A percentile compares a stretch with the other conserved stretches of the same genome.
phyloP scores from a whole-genome alignment of 2,113 vertebrate genomes.

The Centropus unirufus region DNA sequence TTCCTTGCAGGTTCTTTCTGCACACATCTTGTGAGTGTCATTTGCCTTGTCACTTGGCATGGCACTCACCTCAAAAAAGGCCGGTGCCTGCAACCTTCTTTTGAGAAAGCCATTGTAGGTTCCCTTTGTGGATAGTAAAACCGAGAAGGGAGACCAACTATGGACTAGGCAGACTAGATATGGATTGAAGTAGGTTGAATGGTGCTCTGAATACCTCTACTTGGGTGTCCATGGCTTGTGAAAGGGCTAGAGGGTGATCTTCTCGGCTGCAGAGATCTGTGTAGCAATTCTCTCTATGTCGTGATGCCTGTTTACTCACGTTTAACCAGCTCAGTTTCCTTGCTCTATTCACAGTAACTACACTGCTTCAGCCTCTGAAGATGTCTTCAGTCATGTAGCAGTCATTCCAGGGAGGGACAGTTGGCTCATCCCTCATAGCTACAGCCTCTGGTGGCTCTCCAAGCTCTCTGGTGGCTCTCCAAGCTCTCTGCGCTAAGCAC shows the following conservation, averaged over 20 bases:
- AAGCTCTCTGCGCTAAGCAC: not conserved
- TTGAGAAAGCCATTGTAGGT: not conserved
- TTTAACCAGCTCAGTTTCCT: not conserved
- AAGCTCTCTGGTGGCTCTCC: not conserved
- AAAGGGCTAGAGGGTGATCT: not conserved
- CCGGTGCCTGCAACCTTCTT: not conserved
- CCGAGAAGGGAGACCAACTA: not conserved
- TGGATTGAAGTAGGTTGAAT: not conserved
- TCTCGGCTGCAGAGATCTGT: not conserved
- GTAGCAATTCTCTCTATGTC: not conserved
- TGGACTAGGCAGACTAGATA: not conserved
- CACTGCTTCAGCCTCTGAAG: not conserved
- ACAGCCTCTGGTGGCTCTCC: not conserved
- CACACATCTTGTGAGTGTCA: accelerated
- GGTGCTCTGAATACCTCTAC: not conserved
- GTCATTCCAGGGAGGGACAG: not conserved
- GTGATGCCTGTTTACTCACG: not conserved
- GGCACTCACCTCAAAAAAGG: not conserved
- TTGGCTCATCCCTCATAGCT: not conserved
- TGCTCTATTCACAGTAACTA: not conserved
- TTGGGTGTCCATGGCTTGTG: not conserved
- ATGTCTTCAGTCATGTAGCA: not conserved
- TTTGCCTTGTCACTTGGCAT: not conserved
- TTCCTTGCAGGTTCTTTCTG: not conserved
- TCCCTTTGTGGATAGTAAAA: not conserved